Conservation (phyloP, 2,797 vertebrate genomes). For the Rhynchotus rufescens region DNA sequence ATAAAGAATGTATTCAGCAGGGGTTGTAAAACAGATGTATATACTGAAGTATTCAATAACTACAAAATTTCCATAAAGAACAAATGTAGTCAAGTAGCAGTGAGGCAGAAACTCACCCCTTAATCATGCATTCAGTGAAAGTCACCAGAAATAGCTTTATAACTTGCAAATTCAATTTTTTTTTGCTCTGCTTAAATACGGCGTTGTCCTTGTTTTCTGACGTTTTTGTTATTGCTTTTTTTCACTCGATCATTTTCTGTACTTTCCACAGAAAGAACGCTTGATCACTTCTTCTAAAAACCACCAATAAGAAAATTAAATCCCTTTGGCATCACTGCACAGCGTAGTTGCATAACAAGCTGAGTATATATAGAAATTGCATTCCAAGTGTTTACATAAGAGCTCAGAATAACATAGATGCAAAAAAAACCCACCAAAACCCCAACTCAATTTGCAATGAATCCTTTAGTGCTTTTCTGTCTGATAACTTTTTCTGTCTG, state of each 20-base stretch:
- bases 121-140: neutral
- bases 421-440: neutral
- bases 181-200: neutral
- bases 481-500: neutral
- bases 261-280: neutral
- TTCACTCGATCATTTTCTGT: neutral
- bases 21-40: neutral
- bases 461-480: constrained; percentile 5
- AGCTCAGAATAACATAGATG: constrained; percentile 48
- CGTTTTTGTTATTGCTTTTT: neutral
- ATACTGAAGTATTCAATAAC: neutral
- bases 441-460: constrained; percentile 17
- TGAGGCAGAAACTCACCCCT: neutral
- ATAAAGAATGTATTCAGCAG: neutral
- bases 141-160: neutral
- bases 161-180: neutral
- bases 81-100: neutral
- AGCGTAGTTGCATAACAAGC: constrained; percentile 51
- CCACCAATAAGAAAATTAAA: constrained; percentile 28
- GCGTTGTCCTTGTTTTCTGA: neutral
- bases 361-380: constrained; percentile 39
- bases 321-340: constrained; percentile 37
- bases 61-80: neutral
- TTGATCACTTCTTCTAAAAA: constrained; percentile 42
- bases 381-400: constrained; percentile 64